Percentiles rank a stretch among this genome's conserved stretches.
Conservation (phyloP, 2,797 vertebrate genomes). For the Nannoperca australis region DNA sequence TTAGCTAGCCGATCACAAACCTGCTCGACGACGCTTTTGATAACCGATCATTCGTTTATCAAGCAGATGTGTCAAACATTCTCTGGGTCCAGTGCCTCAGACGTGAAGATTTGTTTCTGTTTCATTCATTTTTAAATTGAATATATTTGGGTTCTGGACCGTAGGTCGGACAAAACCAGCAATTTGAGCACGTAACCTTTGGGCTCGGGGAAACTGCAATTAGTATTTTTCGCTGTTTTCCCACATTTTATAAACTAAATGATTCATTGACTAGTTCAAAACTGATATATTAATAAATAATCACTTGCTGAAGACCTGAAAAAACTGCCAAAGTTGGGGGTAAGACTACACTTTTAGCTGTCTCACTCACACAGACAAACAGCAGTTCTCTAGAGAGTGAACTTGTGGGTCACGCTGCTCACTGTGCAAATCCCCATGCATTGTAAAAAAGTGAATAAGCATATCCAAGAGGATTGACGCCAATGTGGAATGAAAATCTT, state of each 20-base stretch:
- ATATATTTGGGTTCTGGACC: neutral
- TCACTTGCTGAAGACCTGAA: neutral
- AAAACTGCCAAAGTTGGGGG: neutral
- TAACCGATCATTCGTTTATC: neutral
- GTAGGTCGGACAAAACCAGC: neutral
- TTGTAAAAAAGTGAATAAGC: slow-evolving; percentile 15
- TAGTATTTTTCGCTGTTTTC: neutral
- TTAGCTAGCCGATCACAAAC: neutral
- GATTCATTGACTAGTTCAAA: too few species aligned
- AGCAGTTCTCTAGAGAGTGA: slow-evolving; percentile 7
- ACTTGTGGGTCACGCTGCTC: slow-evolving; percentile 11
- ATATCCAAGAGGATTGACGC: neutral
- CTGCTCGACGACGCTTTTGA: neutral
- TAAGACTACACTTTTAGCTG: neutral
- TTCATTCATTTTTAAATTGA: slow-evolving; percentile 2
- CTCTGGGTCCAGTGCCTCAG: neutral
- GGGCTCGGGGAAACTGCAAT: neutral
- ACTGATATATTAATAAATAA: neutral
- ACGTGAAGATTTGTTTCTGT: neutral
- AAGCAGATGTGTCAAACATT: neutral
- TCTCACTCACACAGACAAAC: slow-evolving; percentile 5
- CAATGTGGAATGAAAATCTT: neutral
- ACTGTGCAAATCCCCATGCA: slow-evolving; percentile 17
- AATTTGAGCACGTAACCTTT: neutral
- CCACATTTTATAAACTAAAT: neutral